Evolutionary conservation across 2,888 invertebrate genomes (phyloP), one percentile per base, ranked within the genome.

Genomic region (Ennomos fuscantarius): DNA sequence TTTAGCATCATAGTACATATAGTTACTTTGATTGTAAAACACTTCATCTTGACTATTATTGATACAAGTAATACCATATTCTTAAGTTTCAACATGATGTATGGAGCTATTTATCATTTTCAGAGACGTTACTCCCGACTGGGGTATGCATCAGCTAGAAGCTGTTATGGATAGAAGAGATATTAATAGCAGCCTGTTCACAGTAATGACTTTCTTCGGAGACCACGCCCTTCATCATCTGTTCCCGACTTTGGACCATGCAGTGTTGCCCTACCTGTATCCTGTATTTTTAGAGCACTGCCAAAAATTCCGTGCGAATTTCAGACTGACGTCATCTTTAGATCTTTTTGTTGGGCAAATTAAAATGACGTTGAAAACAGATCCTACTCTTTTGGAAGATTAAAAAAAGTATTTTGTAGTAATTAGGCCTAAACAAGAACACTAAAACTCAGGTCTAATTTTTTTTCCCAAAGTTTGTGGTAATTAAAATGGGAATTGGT

Each of bases 231-330:
- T 97, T 1, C 96, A 97, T 77, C 97, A 97, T 81, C 82, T 96
- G 65, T 95, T 97, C 68, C 96, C 96, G 0, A 95, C 96, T 0
- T 76, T 97, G 9, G 96, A 97, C 78, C 96, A 97, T 72, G 93
- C 93, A 0, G 84, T 95, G 13, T 83, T 97, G 11, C 93, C 93
- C 12, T 89, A 94, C 45, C 84, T 96, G 6, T 93, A 94, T 70
- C 94, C 95, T 0, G 84, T 80, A 0, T 83, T 87, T 51, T 54
- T 84, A 13, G 65, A 84, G 12, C 76, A 78, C 2, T 84, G 79
- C 55, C 75, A 91, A 11, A 93, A 95, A 70, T 95, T 94, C 72
- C 88, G 92, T 24, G 81, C 82, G 0, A 86, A 86, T 45, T 86
- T 82, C 53, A 73, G 74, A 56, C 68, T 73, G 6, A 77, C 87